Base-by-base conservation (phyloP, 2,797 vertebrate species). In the Sus cebifrons region DNA sequence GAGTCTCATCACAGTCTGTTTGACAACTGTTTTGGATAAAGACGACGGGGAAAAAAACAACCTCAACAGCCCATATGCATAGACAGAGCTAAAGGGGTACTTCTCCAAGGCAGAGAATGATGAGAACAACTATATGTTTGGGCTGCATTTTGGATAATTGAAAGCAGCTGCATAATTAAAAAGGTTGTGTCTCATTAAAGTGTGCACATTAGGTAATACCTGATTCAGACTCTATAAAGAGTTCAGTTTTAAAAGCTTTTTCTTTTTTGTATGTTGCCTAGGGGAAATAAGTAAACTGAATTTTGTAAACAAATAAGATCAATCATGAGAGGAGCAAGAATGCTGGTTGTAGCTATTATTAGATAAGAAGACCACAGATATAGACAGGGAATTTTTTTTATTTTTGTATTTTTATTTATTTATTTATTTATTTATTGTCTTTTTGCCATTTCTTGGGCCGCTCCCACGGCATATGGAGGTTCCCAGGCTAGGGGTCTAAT, bases 161-260 rank as follows among this genome's bases (percentile, higher is more conserved):
- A 93, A 94, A 58, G 56, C 90, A 86, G 60, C 87, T 96, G 87
- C 23, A 32, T 94, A 95, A 94, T 97, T 95, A 44, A 73, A 86
- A 94, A 77, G 56, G 74, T 82, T 85, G 49, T 11, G 32, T 97
- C 89, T 83, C 77, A 95, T 95, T 93, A 96, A 91, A 88, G 52
- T 23, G 20, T 54, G 17, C 64, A 27, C 5, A 1, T 83, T 73
- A 84, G 64, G 91, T 97, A 92, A 89, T 54, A 93, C 68, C 60
- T 83, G 40, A 97, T 29, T 78, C 40, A 73, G 67, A 65, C 52
- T 88, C 62, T 75, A 62, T 75, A 62, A 71, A 96, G 89, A 71
- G 62, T 40, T 60, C 32, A 68, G 62, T 17, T 89, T 94, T 60
- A 21, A 93, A 96, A 95, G 15, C 13, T 27, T 20, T 58, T 65